Conservation (phyloP, 2,888 invertebrate species). For the Patella depressa region DNA sequence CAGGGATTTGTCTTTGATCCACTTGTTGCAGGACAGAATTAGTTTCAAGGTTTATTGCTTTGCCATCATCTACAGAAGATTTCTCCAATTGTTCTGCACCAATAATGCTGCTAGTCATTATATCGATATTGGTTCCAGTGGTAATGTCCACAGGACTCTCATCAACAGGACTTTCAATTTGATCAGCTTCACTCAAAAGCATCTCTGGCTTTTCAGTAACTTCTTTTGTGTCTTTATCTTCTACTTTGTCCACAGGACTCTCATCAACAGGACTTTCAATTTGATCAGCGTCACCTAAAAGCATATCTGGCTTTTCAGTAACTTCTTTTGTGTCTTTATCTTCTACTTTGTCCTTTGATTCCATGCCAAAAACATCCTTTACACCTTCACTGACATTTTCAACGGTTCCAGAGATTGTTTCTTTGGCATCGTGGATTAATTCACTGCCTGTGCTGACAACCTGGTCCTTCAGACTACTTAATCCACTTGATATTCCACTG, state of each 20-base stretch:
- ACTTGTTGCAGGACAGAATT: too few species aligned
- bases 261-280: conserved; percentile 7
- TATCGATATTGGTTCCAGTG: too few species aligned
- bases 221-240: too few species aligned
- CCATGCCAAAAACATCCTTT: not conserved
- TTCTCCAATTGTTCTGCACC: too few species aligned
- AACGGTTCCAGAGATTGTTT: not conserved
- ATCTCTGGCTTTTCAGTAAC: not conserved
- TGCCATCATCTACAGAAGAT: too few species aligned
- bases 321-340: too few species aligned
- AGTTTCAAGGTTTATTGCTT: too few species aligned
- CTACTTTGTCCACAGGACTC: too few species aligned
- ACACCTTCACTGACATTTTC: not conserved
- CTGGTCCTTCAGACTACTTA: not conserved
- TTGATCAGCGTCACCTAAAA: not conserved
- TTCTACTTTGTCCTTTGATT: not conserved
- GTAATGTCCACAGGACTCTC: not conserved
- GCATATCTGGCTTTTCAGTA: not conserved
- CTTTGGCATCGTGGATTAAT: not conserved
- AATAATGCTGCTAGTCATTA: too few species aligned
- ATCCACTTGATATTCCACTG: not conserved
- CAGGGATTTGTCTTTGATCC: too few species aligned
- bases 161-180: conserved; percentile 3
- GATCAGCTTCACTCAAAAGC: not conserved
- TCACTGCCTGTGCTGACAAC: not conserved